Evolutionary conservation across 2,113 vertebrate genomes (phyloP).

Genomic region (Nothobranchius kuhntae): DNA sequence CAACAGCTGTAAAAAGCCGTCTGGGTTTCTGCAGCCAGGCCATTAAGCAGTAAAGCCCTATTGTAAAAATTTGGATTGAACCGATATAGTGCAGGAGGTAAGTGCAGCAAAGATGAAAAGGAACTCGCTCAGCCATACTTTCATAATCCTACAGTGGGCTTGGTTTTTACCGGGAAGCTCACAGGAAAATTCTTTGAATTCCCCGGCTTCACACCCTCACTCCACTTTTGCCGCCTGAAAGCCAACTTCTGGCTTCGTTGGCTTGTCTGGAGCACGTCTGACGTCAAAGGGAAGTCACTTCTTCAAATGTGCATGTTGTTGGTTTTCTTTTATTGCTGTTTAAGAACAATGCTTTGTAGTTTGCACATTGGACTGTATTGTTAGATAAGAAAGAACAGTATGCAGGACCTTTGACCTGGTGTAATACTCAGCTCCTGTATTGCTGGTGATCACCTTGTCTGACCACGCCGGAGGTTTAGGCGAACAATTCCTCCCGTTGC

Average conservation of each 20-base stretch:
- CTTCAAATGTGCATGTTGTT: constrained; percentile 9
- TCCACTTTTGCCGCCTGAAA: constrained; percentile 56
- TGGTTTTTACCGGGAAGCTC: constrained; percentile 56
- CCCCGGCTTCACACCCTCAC: constrained; percentile 55
- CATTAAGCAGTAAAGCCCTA: constrained; percentile 74
- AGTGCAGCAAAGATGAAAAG: constrained; percentile 62
- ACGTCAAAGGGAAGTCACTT: constrained; percentile 61
- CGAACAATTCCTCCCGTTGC: constrained; percentile 5
- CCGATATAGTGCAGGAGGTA: constrained; percentile 47
- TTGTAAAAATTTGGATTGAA: constrained; percentile 64
- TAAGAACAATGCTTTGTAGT: constrained; percentile 17
- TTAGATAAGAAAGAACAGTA: constrained; percentile 35
- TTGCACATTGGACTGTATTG: constrained; percentile 52
- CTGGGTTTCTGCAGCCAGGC: constrained; percentile 67
- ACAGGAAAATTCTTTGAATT: constrained; percentile 67
- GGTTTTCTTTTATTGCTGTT: background rate
- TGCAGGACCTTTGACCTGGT: constrained; percentile 17
- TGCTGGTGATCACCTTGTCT: constrained; percentile 50
- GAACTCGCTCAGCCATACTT: constrained; percentile 34
- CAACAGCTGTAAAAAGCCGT: constrained; percentile 67
- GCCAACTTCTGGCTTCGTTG: constrained; percentile 35
- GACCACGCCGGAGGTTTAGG: constrained; percentile 33
- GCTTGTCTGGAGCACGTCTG: constrained; percentile 56
- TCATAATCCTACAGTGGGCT: constrained; percentile 61
- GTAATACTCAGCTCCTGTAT: constrained; percentile 32